Base-by-base conservation (phyloP, 2,113 vertebrate species). In the Rhinogobius similis region DNA sequence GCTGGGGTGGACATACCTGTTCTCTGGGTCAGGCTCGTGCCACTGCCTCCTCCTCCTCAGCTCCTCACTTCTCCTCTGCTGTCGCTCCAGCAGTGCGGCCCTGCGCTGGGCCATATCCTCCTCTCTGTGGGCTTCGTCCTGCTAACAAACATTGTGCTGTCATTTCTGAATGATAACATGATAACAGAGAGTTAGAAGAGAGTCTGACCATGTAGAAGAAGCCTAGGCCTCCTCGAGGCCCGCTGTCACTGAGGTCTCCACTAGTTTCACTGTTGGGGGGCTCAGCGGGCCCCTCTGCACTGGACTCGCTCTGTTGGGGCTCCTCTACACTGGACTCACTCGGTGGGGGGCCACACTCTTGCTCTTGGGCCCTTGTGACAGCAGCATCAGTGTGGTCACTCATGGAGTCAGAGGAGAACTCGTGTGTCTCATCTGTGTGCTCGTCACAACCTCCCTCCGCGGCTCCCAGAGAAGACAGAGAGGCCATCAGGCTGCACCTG, bases 1-100 rank as follows among this genome's bases (percentile, higher is more conserved):
- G 5, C 24, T 63, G 9, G 11, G 23, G 36, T 24, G 21, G n/a
- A 23, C 11, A 41, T 77, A 94, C 95, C 89, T 94, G 85, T 88
- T 92, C 68, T 95, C 94, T 62, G 75, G 92, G 67, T 97, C 95
- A 0, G 87, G 90, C 29, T 96, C 94, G 41, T 93, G 89, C 92
- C 92, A 94, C 72, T 94, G 94, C 43, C 90, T 94, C 12, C 93
- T 90, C 78, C 73, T 92, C 83, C 84, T 92, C 0, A 95, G 81
- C 79, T 96, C 95, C 67, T 96, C 95, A 0, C 84, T 84, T 62
- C 96, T 92, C 73, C 91, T 94, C 82, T 96, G 95, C 81, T 98
- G 96, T 58, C 94, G 90, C 55, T 96, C 94, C 62, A 96, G 64
- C 63, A 97, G 82, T 16, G 85, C 74, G 2, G 95, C 94, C 75